Evolutionary conservation across 2,113 vertebrate species (phyloP).

Genomic region (Mystacornis crossleyi): DNA sequence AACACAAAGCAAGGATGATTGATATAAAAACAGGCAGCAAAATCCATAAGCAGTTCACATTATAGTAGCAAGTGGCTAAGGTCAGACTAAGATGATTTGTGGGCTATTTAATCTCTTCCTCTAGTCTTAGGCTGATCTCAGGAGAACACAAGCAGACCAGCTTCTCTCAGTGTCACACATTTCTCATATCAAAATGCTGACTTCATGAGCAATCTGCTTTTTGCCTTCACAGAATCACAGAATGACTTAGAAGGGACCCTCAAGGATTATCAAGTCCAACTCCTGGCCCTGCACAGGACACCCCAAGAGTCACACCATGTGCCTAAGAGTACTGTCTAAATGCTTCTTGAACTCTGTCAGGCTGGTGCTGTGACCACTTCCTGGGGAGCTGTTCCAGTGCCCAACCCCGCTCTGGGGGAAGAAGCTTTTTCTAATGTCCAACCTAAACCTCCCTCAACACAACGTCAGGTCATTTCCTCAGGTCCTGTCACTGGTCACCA

Average conservation of each 20-base stretch:
- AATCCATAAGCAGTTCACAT: neutral
- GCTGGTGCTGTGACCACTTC: rapidly evolving
- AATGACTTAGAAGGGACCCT: neutral
- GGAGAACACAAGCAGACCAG: neutral
- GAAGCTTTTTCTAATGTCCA: neutral
- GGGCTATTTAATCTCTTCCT: neutral
- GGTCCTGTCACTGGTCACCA: neutral
- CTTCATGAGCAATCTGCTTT: neutral
- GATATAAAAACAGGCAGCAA: neutral
- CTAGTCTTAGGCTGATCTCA: neutral
- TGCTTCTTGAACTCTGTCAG: neutral
- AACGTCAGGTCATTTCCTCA: neutral
- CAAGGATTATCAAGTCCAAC: neutral
- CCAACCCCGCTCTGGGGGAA: neutral
- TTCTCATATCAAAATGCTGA: neutral
- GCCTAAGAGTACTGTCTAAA: neutral
- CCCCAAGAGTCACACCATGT: neutral
- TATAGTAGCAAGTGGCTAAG: neutral
- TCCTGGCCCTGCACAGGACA: neutral
- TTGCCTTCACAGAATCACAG: neutral
- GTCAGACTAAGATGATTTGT: neutral
- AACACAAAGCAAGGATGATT: neutral
- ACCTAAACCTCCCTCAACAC: neutral
- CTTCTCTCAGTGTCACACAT: neutral
- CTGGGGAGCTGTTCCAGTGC: neutral